Evolutionary conservation across 2,888 invertebrate genomes (phyloP), one percentile per base, ranked within the genome.

Genomic region (Holacanthella duospinosa): DNA sequence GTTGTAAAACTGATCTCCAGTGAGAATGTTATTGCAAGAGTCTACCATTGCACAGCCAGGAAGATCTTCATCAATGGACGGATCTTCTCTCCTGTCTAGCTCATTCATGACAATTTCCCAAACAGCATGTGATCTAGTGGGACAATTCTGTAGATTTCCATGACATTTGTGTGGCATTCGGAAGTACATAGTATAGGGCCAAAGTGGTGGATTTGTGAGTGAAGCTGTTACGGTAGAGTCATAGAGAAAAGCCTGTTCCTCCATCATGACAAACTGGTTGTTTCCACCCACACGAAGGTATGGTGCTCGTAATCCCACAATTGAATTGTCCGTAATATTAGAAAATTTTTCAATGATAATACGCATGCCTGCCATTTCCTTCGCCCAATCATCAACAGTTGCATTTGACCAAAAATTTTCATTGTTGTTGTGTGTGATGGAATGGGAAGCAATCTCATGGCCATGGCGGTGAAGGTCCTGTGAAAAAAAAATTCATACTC

Each of bases 131-230:
- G 89, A 84, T 71, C 89, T 80, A 0, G 88, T 85, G 0, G 93
- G 93, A 71, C 93, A 93, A 76, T 86, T 89, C 77, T 93, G 93
- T 64, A 91, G 80, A 78, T 93, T 93, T 68, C 93, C 93, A 77
- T 93, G 92, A 75, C 94, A 94, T 66, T 89, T 85, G 78, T 93
- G 93, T 0, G 93, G 92, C 89, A 94, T 92, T 75, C 90, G 86
- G 84, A 93, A 94, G 83, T 95, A 94, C 87, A 96, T 89, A 64
- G 95, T 96, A 82, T 96, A 96, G 2, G 96, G 96, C 96, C 96
- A 96, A 71, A 93, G 85, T 60, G 93, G 93, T 25, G 91, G 91
- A 76, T 92, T 90, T 71, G 88, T 89, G 43, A 93, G 81, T 1
- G 93, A 89, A 1, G 93, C 91, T 0, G 93, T 92, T 77, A 95